Base-by-base conservation (phyloP, 2,113 vertebrate genomes). In the Shinisaurus crocodilurus region DNA sequence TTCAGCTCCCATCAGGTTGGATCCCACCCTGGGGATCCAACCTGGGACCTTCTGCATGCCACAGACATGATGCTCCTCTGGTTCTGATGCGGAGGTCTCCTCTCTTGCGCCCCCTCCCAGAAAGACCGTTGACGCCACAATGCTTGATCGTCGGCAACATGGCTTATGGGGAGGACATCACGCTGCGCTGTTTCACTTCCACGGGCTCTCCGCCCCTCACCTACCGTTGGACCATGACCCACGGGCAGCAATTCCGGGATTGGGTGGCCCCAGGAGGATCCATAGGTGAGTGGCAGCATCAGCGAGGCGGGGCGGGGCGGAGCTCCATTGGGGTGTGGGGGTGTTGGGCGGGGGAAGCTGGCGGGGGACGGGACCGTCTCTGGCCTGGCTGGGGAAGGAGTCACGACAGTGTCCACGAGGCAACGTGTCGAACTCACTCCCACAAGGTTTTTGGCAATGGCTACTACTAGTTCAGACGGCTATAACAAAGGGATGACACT, bases 81-180 rank as follows among this genome's bases (percentile, higher is more conserved):
- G 29, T 18, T 16, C 27, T 82, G 16, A 65, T 29, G 10, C 29
- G 1, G 16, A 4, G 6, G 34, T n/a, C 23, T 29, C 6, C 45
- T 15, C 16, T 32, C 79, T 54, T 25, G 2, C n/a, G 43, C 5
- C 37, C 92, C 74, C 43, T 91, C 2, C 5, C 87, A 99, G 98
- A 97, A 72, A 97, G 95, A 0, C 98, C 98, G 0, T 97, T 97
- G 0, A 15, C 45, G 3, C 98, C 98, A 0, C 97, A 96, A 95
- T 99, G 99, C 92, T 98, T 97, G 98, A 96, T 96, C 2, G 97
- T 98, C 76, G 98, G 98, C 20, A 88, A 96, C 2, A 93, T 98
- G 92, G 94, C 96, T 18, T 96, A 94, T 6, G 98, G 98, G 16
- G 88, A 95, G 0, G 90, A 96, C 0, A 91, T 98, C 89, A 96